Percentiles rank a stretch among this genome's conserved stretches.
These are phyloP conservation scores for Rhinophrynus dorsalis DNA, from an alignment of 2,797 vertebrate genomes.

Conservation along the genomic window DNA sequence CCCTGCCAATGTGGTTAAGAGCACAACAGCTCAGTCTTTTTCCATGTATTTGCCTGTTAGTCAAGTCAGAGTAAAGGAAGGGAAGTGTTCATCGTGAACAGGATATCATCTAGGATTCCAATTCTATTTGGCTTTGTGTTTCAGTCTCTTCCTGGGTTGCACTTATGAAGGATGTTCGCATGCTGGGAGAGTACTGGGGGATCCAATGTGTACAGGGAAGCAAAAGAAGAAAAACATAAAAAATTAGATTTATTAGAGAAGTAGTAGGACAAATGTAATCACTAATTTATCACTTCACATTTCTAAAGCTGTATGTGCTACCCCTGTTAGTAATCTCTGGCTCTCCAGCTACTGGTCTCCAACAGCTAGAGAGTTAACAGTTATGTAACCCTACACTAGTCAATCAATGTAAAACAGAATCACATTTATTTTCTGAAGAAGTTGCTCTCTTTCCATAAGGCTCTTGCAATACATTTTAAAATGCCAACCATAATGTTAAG, in stretches of 20 bases:
- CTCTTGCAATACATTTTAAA: no score
- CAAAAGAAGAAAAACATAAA: background rate
- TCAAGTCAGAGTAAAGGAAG: constrained; percentile 4
- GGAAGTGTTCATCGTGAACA: background rate
- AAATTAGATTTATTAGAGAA: background rate
- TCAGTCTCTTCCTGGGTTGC: constrained; percentile 41
- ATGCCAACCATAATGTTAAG: no score
- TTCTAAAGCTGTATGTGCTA: no score
- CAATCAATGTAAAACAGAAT: no score
- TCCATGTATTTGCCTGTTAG: constrained; percentile 37
- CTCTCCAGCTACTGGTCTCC: no score
- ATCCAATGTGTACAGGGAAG: background rate
- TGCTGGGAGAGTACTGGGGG: constrained; percentile 46
- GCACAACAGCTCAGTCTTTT: constrained; percentile 29
- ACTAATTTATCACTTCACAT: no score
- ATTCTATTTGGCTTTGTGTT: constrained; percentile 34
- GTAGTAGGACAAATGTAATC: background rate
- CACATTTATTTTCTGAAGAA: no score
- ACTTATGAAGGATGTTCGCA: constrained; percentile 48
- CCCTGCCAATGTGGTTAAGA: background rate
- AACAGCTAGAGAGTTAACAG: no score
- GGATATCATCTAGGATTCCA: constrained; percentile 43
- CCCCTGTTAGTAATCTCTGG: no score
- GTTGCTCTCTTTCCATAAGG: no score
- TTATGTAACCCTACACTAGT: no score